Conservation (phyloP, 2,797 vertebrate genomes). For the Mus caroli region DNA sequence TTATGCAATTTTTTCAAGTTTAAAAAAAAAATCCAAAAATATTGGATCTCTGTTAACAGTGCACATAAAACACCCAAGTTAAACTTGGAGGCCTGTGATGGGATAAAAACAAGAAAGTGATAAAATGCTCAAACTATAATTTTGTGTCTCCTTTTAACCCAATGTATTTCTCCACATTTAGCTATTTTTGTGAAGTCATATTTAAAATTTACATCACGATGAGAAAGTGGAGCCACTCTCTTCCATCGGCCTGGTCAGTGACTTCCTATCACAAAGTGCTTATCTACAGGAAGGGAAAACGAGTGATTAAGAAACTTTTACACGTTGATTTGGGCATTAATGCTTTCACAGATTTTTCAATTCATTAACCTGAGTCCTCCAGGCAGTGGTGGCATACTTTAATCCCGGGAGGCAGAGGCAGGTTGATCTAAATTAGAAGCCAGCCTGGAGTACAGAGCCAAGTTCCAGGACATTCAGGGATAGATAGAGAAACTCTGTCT, state of each 20-base stretch:
- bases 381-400: neutral
- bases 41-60: conserved; percentile 22
- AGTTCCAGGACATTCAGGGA: neutral
- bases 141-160: neutral
- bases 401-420: neutral
- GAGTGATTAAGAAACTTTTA: conserved; percentile 35
- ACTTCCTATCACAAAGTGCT: neutral
- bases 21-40: conserved; percentile 56
- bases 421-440: neutral
- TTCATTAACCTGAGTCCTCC: conserved; percentile 17
- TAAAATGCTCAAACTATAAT: conserved; percentile 24
- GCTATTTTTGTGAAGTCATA: conserved; percentile 43
- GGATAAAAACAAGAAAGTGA: neutral
- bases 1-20: conserved; percentile 43
- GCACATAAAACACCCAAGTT: neutral
- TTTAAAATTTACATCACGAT: conserved; percentile 58
- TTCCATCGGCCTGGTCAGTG: neutral
- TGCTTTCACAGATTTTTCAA: conserved; percentile 32
- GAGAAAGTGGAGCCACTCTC: conserved; percentile 31
- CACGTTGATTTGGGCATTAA: conserved; percentile 7
- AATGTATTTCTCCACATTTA: conserved; percentile 41
- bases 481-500: neutral
- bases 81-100: neutral
- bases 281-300: neutral
- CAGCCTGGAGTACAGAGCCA: neutral